phyloP scores from a whole-genome alignment of 2,888 invertebrate species.

The Balanococcus diminutus region DNA sequence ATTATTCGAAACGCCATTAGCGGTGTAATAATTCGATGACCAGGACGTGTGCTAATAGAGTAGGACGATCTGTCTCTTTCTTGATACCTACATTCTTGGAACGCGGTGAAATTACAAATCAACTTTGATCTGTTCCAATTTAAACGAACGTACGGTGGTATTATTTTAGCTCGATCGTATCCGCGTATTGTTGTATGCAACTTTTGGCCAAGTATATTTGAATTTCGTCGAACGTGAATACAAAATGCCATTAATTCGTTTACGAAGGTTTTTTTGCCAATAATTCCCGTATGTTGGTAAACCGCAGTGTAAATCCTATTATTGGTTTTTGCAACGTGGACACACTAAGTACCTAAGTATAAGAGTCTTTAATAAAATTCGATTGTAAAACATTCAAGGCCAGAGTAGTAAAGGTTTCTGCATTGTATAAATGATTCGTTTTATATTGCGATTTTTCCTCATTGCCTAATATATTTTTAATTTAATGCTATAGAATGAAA shows the following conservation, averaged over 20 bases:
- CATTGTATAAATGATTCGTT: background rate
- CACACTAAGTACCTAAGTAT: no score
- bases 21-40: conserved; percentile 11
- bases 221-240: background rate
- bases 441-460: background rate
- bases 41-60: background rate
- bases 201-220: background rate
- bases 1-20: background rate
- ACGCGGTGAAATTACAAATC: conserved; percentile 32
- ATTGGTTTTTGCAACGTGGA: background rate
- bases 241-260: background rate
- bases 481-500: background rate
- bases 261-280: background rate
- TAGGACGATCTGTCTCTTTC: background rate
- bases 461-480: background rate
- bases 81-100: background rate
- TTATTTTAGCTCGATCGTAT: background rate
- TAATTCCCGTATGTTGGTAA: background rate
- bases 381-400: background rate
- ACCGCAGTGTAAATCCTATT: background rate
- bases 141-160: background rate
- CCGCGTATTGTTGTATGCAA: background rate
- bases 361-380: background rate
- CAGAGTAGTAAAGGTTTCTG: background rate
- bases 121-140: conserved; percentile 20